Percentiles rank a stretch among this genome's conserved stretches.
Conservation (phyloP, 2,888 invertebrate species). For the Ennomos fuscantarius region DNA sequence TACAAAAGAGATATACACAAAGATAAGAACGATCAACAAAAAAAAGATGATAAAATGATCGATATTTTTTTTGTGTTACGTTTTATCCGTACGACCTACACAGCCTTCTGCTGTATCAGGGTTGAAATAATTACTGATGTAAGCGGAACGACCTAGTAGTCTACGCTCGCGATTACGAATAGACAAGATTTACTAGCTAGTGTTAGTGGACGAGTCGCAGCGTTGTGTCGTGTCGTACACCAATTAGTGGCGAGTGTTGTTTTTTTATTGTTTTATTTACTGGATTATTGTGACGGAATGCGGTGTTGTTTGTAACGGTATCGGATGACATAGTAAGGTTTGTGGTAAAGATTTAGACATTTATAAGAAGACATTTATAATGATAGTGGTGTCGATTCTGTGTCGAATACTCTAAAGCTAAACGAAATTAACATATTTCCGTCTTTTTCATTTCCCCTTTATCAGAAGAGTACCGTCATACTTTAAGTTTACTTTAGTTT, state of each 20-base stretch:
- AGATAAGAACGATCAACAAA: too few species aligned
- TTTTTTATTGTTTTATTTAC: not conserved
- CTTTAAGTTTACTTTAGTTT: not conserved
- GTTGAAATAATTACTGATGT: slow-evolving; percentile 17
- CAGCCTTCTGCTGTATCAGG: not conserved
- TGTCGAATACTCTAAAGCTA: too few species aligned
- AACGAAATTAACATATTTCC: too few species aligned
- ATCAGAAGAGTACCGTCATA: too few species aligned
- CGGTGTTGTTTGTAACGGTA: slow-evolving; percentile 6
- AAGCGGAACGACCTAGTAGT: slow-evolving; percentile 14
- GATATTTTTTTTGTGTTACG: not conserved
- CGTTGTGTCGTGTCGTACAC: slow-evolving; percentile 14
- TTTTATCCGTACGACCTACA: not conserved
- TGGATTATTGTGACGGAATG: slow-evolving; percentile 13
- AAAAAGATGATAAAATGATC: not conserved
- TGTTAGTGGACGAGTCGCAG: slow-evolving; percentile 1
- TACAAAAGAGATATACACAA: too few species aligned
- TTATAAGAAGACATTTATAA: too few species aligned
- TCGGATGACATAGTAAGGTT: slow-evolving; percentile 9
- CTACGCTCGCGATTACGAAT: not conserved
- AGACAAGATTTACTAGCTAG: slow-evolving; percentile 12
- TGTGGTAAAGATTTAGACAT: not conserved
- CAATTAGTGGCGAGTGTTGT: not conserved
- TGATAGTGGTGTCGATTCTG: too few species aligned
- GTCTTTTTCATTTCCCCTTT: too few species aligned